Base-by-base conservation (phyloP, 2,113 vertebrate genomes). In the Cololabis saira region DNA sequence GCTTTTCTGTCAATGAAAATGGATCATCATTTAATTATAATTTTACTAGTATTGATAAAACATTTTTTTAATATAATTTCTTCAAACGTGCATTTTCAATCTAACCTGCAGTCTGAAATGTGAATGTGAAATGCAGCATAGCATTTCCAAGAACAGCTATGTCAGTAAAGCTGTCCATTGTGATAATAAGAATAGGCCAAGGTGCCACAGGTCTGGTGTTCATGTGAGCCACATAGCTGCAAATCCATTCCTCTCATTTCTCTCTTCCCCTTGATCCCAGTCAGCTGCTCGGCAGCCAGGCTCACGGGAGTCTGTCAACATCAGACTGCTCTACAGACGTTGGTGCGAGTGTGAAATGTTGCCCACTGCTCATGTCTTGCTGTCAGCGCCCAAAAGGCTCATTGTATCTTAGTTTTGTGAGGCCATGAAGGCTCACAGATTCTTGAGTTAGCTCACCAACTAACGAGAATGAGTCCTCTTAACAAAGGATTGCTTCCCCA, bases 221-320 rank as follows among this genome's bases (percentile, higher is more conserved):
- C 27, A 51, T 58, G 24, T 61, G 68, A 6, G 43, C 41, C 45
- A 67, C 53, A 59, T 69, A 43, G 44, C 40, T 62, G 27, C 18
- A 17, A 4, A 24, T 77, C 61, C 60, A 52, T 68, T 66, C 72
- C 69, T 54, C 48, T 71, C 42, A 69, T 76, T 43, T 45, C 47
- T 60, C 17, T 73, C 40, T 49, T n/a, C 15, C 43, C 50, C 47
- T 78, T 82, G 76, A 87, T 88, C 84, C 73, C 55, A 74, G 71
- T 89, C 83, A 88, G 87, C 87, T 90, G 79, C 71, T 76, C 63
- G 66, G 71, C 74, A 87, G 76, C 80, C 74, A 80, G 78, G 67
- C 76, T 88, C 82, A 66, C 58, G 71, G 52, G 27, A 61, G 72
- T 65, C 73, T 33, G 66, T 71, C 64, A 61, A 73, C 77, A 67